Conservation (phyloP, 2,113 vertebrate species). For the Pelvicachromis taeniatus region DNA sequence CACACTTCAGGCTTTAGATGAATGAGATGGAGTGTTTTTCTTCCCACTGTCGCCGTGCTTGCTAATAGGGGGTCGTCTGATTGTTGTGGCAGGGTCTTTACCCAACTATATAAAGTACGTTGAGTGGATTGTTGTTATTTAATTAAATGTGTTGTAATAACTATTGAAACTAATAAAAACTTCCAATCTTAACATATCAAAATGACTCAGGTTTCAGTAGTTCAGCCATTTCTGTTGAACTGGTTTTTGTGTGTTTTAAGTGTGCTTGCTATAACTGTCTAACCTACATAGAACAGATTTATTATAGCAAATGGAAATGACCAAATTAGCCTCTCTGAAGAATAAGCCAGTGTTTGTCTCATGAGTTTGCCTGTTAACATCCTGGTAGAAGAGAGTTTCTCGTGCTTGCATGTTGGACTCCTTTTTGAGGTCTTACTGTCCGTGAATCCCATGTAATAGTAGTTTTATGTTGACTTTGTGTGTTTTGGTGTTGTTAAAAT, state of each 20-base stretch:
- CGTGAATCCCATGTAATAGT: background rate
- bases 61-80: background rate
- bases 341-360: background rate
- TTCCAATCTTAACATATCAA: background rate
- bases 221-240: background rate
- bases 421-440: background rate
- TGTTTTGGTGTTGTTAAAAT: background rate
- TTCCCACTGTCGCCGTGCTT: background rate
- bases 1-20: background rate
- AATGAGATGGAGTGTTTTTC: background rate
- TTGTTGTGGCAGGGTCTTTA: background rate
- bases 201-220: background rate
- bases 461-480: background rate
- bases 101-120: background rate
- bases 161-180: background rate
- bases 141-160: background rate
- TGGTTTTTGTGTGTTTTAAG: background rate
- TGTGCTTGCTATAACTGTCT: background rate
- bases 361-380: background rate
- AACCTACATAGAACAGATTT: background rate
- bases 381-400: background rate
- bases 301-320: background rate
- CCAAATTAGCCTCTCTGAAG: background rate
- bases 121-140: background rate
- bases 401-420: background rate